phyloP scores from a whole-genome alignment of 1,140 invertebrate species.

The Aphidius gifuensis region DNA sequence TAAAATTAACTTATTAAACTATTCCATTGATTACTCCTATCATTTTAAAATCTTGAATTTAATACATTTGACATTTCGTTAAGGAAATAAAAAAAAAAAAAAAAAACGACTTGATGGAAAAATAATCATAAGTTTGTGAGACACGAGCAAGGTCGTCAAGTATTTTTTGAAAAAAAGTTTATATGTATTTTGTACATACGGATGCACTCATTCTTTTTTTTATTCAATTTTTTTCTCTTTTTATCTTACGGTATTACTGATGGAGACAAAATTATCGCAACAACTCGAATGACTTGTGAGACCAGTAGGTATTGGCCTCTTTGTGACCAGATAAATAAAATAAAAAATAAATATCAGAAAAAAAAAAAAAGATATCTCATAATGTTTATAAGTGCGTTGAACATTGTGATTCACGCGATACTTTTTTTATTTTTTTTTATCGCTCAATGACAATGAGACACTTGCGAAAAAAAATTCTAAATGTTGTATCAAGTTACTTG shows the following conservation, averaged over 20 bases:
- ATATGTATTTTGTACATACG: too few species aligned
- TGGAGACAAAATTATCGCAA: constrained; percentile 7
- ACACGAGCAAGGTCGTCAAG: constrained; percentile 13
- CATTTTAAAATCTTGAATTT: too few species aligned
- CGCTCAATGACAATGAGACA: not conserved
- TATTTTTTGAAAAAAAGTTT: constrained; percentile 2
- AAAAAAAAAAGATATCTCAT: constrained; percentile 10
- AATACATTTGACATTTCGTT: too few species aligned
- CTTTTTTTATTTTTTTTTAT: not conserved
- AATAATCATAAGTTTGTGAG: constrained; percentile 9
- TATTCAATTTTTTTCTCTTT: too few species aligned
- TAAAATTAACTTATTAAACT: too few species aligned
- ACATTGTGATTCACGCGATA: constrained; percentile 24
- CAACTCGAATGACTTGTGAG: constrained; percentile 6
- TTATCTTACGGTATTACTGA: not conserved
- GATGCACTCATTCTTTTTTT: too few species aligned
- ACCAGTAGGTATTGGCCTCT: not conserved
- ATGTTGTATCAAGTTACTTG: too few species aligned
- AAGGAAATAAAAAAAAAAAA: too few species aligned
- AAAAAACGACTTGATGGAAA: not conserved
- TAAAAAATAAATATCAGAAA: constrained; percentile 6
- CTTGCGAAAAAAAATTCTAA: constrained; percentile 1
- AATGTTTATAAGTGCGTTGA: constrained; percentile 26
- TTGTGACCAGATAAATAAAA: too few species aligned
- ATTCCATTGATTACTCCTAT: too few species aligned